Conservation (phyloP, 2,113 vertebrate genomes). For the Sprattus sprattus region DNA sequence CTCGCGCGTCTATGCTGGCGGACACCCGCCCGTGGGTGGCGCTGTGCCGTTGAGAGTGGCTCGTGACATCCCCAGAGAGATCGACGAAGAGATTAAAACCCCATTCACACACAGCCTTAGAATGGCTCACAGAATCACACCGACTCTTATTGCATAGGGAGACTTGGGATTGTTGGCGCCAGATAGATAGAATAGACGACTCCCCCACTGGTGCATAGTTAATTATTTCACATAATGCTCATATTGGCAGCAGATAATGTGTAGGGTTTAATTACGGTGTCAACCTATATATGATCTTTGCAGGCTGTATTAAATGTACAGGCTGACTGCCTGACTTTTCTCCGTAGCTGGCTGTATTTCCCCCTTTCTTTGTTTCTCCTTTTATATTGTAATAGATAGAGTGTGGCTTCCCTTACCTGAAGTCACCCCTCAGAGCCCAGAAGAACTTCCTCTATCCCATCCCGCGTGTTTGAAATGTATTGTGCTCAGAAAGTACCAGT, state of each 20-base stretch:
- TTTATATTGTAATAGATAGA: not conserved
- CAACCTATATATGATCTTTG: not conserved
- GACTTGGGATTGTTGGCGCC: too few relatives aligned
- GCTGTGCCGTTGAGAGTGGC: not conserved
- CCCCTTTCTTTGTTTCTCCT: not conserved
- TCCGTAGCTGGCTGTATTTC: not conserved
- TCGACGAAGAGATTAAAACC: not conserved
- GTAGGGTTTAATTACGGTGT: too few relatives aligned
- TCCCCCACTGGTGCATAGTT: not conserved
- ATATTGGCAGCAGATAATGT: too few relatives aligned
- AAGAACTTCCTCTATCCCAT: conserved; percentile 39
- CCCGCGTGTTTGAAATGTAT: conserved; percentile 47
- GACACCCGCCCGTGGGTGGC: not conserved
- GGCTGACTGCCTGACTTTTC: not conserved
- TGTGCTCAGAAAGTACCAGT: conserved; percentile 31
- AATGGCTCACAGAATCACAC: too few relatives aligned
- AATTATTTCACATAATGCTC: not conserved
- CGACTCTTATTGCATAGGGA: too few relatives aligned
- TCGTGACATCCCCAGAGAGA: not conserved
- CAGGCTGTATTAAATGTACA: not conserved
- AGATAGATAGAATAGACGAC: too few relatives aligned
- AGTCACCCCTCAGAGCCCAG: conserved; percentile 21
- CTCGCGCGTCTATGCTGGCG: not conserved
- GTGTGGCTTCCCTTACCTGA: conserved; percentile 40
- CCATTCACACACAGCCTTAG: too few relatives aligned